Evolutionary conservation across 2,797 vertebrate genomes (phyloP).

Genomic region (Lutra lutra): DNA sequence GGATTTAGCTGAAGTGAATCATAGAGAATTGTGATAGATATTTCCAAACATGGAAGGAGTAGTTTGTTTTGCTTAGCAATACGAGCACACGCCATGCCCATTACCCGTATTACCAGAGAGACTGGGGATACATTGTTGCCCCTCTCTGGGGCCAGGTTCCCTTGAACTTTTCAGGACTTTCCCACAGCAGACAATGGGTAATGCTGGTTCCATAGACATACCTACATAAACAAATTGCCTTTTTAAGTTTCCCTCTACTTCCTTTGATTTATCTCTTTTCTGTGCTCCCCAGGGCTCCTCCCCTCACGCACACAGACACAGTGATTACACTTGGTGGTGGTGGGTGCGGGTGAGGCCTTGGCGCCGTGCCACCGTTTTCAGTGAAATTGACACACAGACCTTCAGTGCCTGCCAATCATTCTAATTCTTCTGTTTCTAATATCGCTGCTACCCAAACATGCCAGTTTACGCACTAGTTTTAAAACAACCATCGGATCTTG

Average conservation of each 20-base stretch:
- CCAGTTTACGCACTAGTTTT: neutral
- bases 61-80: neutral
- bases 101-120: neutral
- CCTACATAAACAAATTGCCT: neutral
- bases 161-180: neutral
- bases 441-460: neutral
- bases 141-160: neutral
- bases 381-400: neutral
- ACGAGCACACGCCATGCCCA: neutral
- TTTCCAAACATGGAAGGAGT: neutral
- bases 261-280: neutral
- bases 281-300: neutral
- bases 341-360: rapidly evolving
- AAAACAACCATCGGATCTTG: conserved; percentile 62
- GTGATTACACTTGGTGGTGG: neutral
- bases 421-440: neutral
- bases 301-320: neutral
- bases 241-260: neutral
- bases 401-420: neutral
- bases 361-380: neutral
- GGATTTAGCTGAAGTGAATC: neutral
- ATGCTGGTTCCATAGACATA: neutral
- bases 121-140: no score
- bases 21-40: neutral
- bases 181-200: neutral